Base-by-base conservation (phyloP, 1,140 invertebrate species). In the Archivesica marissinica region DNA sequence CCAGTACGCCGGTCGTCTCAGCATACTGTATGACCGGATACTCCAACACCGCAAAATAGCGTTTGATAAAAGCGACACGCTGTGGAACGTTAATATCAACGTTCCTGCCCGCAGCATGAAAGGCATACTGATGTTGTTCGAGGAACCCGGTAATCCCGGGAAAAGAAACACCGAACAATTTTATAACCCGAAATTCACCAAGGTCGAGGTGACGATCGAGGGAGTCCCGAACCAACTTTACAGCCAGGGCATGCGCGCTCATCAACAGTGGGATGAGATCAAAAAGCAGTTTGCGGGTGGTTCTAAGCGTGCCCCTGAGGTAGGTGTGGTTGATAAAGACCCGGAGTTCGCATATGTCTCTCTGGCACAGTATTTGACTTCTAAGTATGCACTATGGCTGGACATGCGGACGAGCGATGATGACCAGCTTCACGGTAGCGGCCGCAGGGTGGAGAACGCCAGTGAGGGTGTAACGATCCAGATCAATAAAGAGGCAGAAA, bases 61-160 rank as follows among this genome's bases (percentile, higher is more conserved):
- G 3, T 61, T 35, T 13, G 75, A 76, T n/a, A 72, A 76, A 39
- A 61, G 33, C 41, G 54, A 85, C 44, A 78, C 64, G 28, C 23
- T 78, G n/a, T 66, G 56, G 81, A 87, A 87, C 56, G 54, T 87
- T 11, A 87, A 87, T 59, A 39, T 87, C 15, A 87, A 87, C 77
- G 75, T 87, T 23, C 86, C 74, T 25, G 52, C 72, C n/a, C 54
- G 72, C 25, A 66, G 52, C n/a, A 87, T 87, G 70, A 87, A 87
- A 59, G 86, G 80, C 13, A 61, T 85, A 28, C 47, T 87, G 50
- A 59, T 87, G 52, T 44, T 87, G n/a, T 88, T 86, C n/a, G n/a
- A n/a, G n/a, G n/a, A n/a, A n/a, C n/a, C n/a, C n/a, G n/a, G n/a
- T n/a, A n/a, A n/a, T n/a, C n/a, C n/a, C n/a, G n/a, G n/a, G 23